Evolutionary conservation across 92 coral and sea anemone genomes (phyloP).

Genomic region (Metridium senile): DNA sequence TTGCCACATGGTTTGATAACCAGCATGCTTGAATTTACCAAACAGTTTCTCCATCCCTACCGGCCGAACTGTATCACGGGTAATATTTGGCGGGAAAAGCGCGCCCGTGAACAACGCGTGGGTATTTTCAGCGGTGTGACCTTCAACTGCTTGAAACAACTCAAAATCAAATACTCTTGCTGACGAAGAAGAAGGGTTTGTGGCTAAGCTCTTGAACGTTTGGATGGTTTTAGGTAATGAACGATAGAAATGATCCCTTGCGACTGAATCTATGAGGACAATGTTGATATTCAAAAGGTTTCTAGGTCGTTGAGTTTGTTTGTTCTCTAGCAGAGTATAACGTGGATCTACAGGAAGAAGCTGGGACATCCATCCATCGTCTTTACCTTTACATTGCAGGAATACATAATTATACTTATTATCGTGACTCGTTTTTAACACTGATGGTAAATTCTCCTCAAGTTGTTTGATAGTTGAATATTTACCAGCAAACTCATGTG

Average conservation of each 20-base stretch:
- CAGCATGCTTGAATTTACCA: constrained; percentile 68
- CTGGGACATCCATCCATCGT: constrained; percentile 29
- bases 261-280: constrained; percentile 77
- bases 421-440: constrained; percentile 42
- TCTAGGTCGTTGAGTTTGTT: constrained; percentile 26
- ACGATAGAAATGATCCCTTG: constrained; percentile 92
- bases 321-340: constrained; percentile 26
- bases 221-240: constrained; percentile 83
- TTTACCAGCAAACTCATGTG: not conserved
- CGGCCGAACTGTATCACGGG: constrained; percentile 35
- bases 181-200: constrained; percentile 15
- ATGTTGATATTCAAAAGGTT: constrained; percentile 72
- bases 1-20: constrained; percentile 82
- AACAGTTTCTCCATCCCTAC: constrained; percentile 59
- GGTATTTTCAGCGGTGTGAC: constrained; percentile 84
- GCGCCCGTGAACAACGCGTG: constrained; percentile 81
- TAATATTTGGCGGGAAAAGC: constrained; percentile 55
- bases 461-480: constrained; percentile 45
- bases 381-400: constrained; percentile 40
- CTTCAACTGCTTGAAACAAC: constrained; percentile 86
- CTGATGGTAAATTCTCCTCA: constrained; percentile 39
- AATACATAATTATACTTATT: constrained; percentile 60
- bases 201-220: constrained; percentile 48
- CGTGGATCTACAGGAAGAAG: constrained; percentile 58
- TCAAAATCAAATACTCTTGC: constrained; percentile 80